Evolutionary conservation across 2,888 invertebrate species (phyloP).

Genomic region (Dastarcus helophoroides): DNA sequence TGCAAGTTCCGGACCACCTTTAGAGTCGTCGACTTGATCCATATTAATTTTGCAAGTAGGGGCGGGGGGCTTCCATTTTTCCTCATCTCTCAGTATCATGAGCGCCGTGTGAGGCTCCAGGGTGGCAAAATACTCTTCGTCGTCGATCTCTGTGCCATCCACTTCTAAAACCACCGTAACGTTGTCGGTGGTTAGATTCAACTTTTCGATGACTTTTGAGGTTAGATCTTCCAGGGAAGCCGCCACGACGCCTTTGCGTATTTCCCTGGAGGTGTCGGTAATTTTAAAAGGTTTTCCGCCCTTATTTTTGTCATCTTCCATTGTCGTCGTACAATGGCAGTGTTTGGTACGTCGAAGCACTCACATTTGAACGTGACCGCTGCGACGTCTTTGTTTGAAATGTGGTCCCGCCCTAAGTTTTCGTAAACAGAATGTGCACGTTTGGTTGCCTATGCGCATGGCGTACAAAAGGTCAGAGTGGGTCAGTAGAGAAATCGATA

Average conservation of each 20-base stretch:
- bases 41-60: conserved; percentile 51
- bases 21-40: conserved; percentile 47
- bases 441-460: too few species aligned
- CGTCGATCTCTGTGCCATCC: conserved; percentile 92
- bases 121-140: conserved; percentile 89
- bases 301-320: conserved; percentile 43
- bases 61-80: conserved; percentile 61
- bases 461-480: too few species aligned
- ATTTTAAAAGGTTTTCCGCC: conserved; percentile 63
- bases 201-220: conserved; percentile 62
- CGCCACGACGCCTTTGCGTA: conserved; percentile 74
- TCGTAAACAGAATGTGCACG: too few species aligned
- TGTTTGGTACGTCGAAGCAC: too few species aligned
- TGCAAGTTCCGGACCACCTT: conserved; percentile 51
- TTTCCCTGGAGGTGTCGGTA: conserved; percentile 66
- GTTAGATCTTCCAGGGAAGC: conserved; percentile 67
- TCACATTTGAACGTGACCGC: too few species aligned
- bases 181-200: conserved; percentile 45
- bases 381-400: too few species aligned
- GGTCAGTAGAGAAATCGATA: too few species aligned
- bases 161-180: conserved; percentile 78
- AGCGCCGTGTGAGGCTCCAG: conserved; percentile 77
- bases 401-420: too few species aligned
- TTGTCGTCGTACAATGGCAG: too few species aligned
- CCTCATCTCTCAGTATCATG: conserved; percentile 63